Evolutionary conservation across 2,797 vertebrate species (phyloP), one percentile per base, ranked within the genome.

Genomic region (Amniataba percoides): DNA sequence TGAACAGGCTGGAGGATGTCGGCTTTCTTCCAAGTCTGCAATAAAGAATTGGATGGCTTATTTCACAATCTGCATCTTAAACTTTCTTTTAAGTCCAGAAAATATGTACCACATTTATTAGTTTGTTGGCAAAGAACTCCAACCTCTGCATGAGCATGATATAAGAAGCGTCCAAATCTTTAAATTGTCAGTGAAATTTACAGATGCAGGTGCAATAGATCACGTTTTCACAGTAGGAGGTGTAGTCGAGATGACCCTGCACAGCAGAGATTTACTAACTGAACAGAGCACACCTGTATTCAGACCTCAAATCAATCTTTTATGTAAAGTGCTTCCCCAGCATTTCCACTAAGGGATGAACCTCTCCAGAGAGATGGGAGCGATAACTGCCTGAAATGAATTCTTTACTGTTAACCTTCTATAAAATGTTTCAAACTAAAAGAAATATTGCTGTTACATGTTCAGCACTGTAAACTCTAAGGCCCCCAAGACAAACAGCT

Each of bases 101-200:
- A 71, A 72, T 64, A 60, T 72, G 76, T 62, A 16, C 7, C 40
- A 73, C 77, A 84, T 85, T 83, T 82, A 87, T 77, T 70, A 45
- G 55, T 52, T 34, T 16, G 1, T 67, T 43, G 52, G 49, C 62
- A 45, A 48, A 43, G 49, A 31, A 31, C 27, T 82, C 78, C 9
- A 53, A 5, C 6, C 40, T 60, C 67, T 60, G 23, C 3, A 23
- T 19, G 59, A 49, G 58, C 12, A 39, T 25, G 27, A 31, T 53
- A 40, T 7, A n/a, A 52, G 31, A 10, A 0, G 14, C 18, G 72
- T 80, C 71, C 57, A 71, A 60, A 80, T 51, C 21, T 48, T 77
- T 16, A 52, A 82, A 73, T 71, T 63, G 23, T 87, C 58, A 49
- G 16, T 60, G 40, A 77, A 19, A 2, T 61, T 68, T 74, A 74